Conservation (phyloP, 2,113 vertebrate genomes). For the Triplophysa dalaica region DNA sequence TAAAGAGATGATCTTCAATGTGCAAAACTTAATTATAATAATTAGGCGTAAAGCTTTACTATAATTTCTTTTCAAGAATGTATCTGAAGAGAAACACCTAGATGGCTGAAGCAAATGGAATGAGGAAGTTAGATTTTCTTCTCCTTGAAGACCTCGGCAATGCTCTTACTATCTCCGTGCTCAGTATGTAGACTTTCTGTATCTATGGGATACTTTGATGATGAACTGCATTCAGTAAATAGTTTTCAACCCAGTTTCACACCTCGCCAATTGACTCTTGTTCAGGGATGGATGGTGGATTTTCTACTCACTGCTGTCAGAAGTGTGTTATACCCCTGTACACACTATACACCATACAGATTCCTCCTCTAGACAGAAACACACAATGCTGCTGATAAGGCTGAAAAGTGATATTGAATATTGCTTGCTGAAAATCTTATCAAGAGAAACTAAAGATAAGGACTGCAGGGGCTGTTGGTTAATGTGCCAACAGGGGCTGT, state of each 20-base stretch:
- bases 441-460: constrained; percentile 12
- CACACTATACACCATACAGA: neutral
- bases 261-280: constrained; percentile 12
- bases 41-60: constrained; percentile 51
- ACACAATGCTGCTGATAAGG: constrained; percentile 15
- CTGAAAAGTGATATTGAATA: constrained; percentile 29
- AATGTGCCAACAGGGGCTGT: constrained; percentile 9
- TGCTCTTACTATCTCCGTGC: neutral
- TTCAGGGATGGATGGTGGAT: neutral
- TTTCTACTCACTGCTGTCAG: neutral
- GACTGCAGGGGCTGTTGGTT: constrained; percentile 1
- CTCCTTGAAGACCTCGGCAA: no score
- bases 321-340: neutral
- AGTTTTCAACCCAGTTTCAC: neutral
- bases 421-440: constrained; percentile 31
- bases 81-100: no score
- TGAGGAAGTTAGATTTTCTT: no score
- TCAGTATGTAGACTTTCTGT: no score
- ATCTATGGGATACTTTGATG: no score
- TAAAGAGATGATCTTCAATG: constrained; percentile 66
- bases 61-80: no score
- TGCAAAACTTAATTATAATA: constrained; percentile 66
- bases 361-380: neutral
- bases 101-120: no score
- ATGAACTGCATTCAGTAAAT: no score